Base-by-base conservation (phyloP, 2,888 invertebrate genomes). In the Philonicus albiceps region DNA sequence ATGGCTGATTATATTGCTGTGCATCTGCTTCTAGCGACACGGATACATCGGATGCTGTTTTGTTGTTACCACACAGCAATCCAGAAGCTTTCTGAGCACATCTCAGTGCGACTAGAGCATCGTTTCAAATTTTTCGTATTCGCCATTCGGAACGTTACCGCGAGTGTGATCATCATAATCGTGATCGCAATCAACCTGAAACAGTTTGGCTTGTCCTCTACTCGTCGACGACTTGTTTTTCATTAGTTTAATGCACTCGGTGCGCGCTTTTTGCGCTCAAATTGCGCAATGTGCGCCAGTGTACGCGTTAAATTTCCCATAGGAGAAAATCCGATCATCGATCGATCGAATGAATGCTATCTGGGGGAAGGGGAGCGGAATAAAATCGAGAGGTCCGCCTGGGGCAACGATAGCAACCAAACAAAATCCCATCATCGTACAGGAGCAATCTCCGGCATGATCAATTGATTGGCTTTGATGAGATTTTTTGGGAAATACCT, bases 291-390 rank as follows among this genome's bases (percentile, higher is more conserved):
- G 5, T 84, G 16, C 53, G 53, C 11, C 49, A 22, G 43, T 84
- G 73, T 84, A 84, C 40, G 84, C 84, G 84, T 84, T 73, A 84
- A 84, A 84, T 84, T 84, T 84, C 84, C 84, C 73, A 84, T 84
- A 73, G 73, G 84, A 72, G 84, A 84, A 73, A 84, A 84, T 49
- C 78, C 27, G 40, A 37, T 78, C 37, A 37, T 19, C 34, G 31
- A 73, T 22, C 31, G 53, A 78, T 55, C 31, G 81, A 81, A 37
- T 19, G 34, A 37, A 1, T 43, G 16, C 16, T 49, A 53, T 49
- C n/a, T n/a, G n/a, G n/a, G n/a, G n/a, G n/a, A n/a, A n/a, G n/a
- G 16, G 19, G 55, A 81, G 7, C n/a, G 64, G 27, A 27, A 2
- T 1, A 22, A 22, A 64, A 64, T 64, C 49, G 49, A 64, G 22